Evolutionary conservation across 2,888 invertebrate genomes (phyloP).

Genomic region (Chymomyza caudatula): DNA sequence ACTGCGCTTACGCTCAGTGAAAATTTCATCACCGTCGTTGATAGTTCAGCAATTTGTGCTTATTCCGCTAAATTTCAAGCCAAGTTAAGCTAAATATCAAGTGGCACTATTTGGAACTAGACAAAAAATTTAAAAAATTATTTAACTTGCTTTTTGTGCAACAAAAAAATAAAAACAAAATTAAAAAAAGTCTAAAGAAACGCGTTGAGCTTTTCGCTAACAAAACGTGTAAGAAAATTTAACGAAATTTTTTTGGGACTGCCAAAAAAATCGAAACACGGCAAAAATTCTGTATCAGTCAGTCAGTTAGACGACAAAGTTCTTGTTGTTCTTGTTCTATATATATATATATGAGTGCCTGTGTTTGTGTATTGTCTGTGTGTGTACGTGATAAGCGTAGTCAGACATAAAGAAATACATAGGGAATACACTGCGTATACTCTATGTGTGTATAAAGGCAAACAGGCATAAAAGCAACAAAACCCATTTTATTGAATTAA

Average conservation of each 20-base stretch:
- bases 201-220: not conserved
- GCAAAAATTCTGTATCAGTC: constrained; percentile 71
- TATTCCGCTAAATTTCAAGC: constrained; percentile 30
- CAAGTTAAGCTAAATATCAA: constrained; percentile 33
- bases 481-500: constrained; percentile 58
- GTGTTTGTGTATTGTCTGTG: constrained; percentile 31
- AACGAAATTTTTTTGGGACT: constrained; percentile 32
- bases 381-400: constrained; percentile 57
- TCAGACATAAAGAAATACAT: constrained; percentile 25
- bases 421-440: not conserved
- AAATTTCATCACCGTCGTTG: constrained; percentile 77
- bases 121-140: not conserved
- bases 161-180: constrained; percentile 1
- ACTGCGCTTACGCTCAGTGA: constrained; percentile 67
- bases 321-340: not conserved
- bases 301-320: constrained; percentile 39
- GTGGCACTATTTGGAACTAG: not conserved
- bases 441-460: not conserved
- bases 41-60: constrained; percentile 64
- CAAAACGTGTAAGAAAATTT: not conserved
- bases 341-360: constrained; percentile 13
- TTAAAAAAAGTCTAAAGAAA: too few relatives aligned
- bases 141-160: not conserved
- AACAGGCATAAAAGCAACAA: too few relatives aligned
- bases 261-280: constrained; percentile 69